Base-by-base conservation (phyloP, 23 tunicate species). In the Halocynthia aurantium region DNA sequence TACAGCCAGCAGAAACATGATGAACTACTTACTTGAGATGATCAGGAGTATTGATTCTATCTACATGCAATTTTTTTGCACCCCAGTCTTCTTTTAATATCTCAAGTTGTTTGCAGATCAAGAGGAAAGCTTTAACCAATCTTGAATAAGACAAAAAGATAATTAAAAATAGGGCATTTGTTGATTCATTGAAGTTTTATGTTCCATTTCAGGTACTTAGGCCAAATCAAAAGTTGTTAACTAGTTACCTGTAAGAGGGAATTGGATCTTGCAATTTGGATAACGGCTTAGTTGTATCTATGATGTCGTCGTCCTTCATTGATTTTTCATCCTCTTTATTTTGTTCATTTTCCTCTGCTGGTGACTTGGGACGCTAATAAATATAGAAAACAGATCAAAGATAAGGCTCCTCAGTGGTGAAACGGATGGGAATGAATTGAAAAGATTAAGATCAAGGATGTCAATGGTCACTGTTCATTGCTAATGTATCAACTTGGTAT, bases 61-160 rank as follows among this genome's bases (percentile, higher is more conserved):
- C 58, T 9, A 78, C 77, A 15, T 78, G 90, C 44, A 90, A 53
- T 52, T 85, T 90, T 13, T 61, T 69, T 52, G 90, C 81, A 13
- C 81, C 85, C 97, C 97, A 90, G 65, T 90, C 75, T 6, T 51
- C 31, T 51, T 85, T 85, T 55, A 85, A 62, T 5, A 76, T 51
- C 50, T 90, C 90, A 7, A 90, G 86, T 70, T 90, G 97, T 62
- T 85, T 85, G 77, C 86, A 81, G n/a, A 90, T 53, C 18, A 81
- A 52, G 11, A 90, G 52, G 54, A 75, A 90, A 5, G 83, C 75
- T 20, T 77, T 81, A 70, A 81, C 66, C 57, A 90, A 69, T 57
- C 97, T 90, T 75, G 10, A 69, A 58, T 62, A 7, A 70, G 7
- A 52, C 6, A 13, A 13, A 67, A 67, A 69, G 50, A 20, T 7